Percentiles rank a stretch among this genome's conserved stretches.
Evolutionary conservation across 2,797 vertebrate species (phyloP).

Genomic region (Gila robusta): DNA sequence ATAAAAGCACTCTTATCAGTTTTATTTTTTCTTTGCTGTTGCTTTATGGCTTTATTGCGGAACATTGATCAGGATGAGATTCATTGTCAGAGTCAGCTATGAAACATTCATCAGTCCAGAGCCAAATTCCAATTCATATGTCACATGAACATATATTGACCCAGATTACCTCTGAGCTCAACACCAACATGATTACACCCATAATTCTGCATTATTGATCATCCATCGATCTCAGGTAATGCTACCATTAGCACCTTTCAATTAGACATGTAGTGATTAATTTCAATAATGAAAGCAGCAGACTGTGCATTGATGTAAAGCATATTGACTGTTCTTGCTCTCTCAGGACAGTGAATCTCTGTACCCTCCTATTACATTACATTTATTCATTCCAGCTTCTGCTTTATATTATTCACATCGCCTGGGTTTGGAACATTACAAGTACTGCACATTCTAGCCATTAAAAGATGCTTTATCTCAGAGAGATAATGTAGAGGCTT

Average conservation of each 20-base stretch:
- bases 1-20: background rate
- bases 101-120: constrained; percentile 32
- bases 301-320: constrained; percentile 48
- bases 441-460: constrained; percentile 36
- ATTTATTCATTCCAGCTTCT: constrained; percentile 38
- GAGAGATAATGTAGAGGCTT: constrained; percentile 50
- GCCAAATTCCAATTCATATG: constrained; percentile 33
- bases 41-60: constrained; percentile 9
- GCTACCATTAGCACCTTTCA: constrained; percentile 55
- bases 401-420: constrained; percentile 18
- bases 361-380: constrained; percentile 37
- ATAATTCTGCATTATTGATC: constrained; percentile 44
- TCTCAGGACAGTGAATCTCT: constrained; percentile 37
- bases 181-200: constrained; percentile 42
- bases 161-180: constrained; percentile 6
- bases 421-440: constrained; percentile 42
- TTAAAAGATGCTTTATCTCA: constrained; percentile 47
- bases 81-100: constrained; percentile 1
- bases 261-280: constrained; percentile 53
- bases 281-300: constrained; percentile 55
- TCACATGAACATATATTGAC: constrained; percentile 37
- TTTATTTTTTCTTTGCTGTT: background rate
- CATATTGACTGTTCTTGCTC: constrained; percentile 50
- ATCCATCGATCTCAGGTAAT: constrained; percentile 57
- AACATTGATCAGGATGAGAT: constrained; percentile 33